phyloP scores from a whole-genome alignment of 2,113 vertebrate species.

The Cyphomyrus discorhynchus region DNA sequence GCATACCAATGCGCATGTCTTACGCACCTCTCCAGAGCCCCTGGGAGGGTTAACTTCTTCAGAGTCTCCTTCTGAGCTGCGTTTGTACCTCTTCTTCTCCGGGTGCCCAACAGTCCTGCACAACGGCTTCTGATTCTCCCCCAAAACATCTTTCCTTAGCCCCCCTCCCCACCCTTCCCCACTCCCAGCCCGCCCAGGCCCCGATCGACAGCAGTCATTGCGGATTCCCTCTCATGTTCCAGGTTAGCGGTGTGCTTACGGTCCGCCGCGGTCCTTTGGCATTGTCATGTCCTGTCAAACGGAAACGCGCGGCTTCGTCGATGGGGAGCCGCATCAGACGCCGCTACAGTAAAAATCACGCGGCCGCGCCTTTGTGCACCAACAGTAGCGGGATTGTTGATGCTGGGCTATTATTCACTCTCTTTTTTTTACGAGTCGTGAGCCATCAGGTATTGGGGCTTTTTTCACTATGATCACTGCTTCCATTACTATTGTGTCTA shows the following conservation, averaged over 20 bases:
- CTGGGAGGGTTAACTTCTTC: not conserved
- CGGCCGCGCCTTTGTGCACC: not conserved
- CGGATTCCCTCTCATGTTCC: constrained; percentile 27
- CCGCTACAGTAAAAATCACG: not conserved
- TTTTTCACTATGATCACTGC: not conserved
- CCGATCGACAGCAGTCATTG: not conserved
- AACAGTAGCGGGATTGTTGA: not conserved
- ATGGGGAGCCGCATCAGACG: not conserved
- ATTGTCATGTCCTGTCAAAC: not conserved
- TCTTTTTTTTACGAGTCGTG: not conserved
- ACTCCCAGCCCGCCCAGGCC: not conserved
- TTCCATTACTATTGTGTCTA: not conserved
- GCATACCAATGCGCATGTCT: not conserved
- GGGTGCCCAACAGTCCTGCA: not conserved
- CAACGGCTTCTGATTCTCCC: not conserved
- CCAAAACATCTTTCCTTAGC: not conserved
- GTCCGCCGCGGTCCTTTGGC: not conserved
- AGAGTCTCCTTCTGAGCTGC: not conserved
- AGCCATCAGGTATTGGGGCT: not conserved
- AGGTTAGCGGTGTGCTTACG: not conserved
- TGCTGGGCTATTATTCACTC: not conserved
- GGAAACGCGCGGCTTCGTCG: not conserved
- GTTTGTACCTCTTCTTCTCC: not conserved
- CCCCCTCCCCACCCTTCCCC: not conserved
- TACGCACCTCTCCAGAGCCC: not conserved